Evolutionary conservation across 2,797 vertebrate genomes (phyloP).

Genomic region (Galaxias olidus): DNA sequence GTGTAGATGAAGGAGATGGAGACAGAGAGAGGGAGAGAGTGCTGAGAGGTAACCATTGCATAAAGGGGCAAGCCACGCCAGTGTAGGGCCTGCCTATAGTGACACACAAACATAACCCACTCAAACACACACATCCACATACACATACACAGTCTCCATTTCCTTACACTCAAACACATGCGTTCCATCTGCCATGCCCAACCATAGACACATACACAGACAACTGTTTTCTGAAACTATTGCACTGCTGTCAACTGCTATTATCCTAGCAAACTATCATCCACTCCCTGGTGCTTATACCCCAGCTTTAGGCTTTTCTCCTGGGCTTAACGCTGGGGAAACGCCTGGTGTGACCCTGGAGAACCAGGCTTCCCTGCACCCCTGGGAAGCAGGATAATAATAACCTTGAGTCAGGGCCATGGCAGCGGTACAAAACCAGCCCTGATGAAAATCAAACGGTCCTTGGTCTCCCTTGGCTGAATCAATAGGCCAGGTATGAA

Average conservation of each 20-base stretch:
- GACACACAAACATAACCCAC: conserved; percentile 4
- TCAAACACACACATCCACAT: not conserved
- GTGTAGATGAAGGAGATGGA: conserved; percentile 18
- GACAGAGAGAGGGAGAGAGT: conserved; percentile 20
- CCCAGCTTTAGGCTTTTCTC: not conserved
- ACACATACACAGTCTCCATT: conserved; percentile 24
- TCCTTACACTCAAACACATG: no score
- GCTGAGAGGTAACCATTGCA: conserved; percentile 27
- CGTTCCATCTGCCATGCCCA: no score
- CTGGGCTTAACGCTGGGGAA: not conserved
- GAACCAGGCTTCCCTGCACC: not conserved
- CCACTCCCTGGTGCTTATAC: not conserved
- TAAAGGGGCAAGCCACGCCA: conserved; percentile 24
- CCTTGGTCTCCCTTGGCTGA: conserved; percentile 2
- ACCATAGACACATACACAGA: not conserved
- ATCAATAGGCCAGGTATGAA: conserved; percentile 38
- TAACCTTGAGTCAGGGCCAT: no score
- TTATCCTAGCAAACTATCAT: not conserved
- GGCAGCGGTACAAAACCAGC: conserved; percentile 19
- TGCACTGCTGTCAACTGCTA: not conserved
- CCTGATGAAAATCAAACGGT: conserved; percentile 36
- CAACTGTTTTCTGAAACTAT: not conserved
- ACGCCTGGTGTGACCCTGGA: not conserved
- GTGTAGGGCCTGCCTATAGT: not conserved
- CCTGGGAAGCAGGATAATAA: not conserved